These are phyloP conservation scores for Eremophila alpestris DNA, from an alignment of 2,797 vertebrate genomes.

Conservation along the genomic window DNA sequence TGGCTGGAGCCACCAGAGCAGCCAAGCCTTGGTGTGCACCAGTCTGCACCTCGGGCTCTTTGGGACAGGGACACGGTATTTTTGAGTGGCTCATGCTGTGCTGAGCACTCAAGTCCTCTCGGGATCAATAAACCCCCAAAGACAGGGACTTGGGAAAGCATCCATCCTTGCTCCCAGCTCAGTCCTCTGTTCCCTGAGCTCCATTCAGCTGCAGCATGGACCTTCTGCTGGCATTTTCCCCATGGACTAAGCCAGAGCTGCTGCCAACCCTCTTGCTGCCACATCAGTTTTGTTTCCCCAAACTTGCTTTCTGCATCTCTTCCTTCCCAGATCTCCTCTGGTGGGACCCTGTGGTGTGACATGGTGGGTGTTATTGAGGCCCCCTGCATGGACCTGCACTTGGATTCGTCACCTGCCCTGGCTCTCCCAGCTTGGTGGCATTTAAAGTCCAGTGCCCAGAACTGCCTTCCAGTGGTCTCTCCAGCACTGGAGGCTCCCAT, in stretches of 20 bases:
- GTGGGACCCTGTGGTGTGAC: too few species aligned
- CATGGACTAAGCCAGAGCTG: accelerated
- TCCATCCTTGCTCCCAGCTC: neutral
- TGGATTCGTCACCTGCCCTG: accelerated
- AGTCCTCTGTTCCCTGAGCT: neutral
- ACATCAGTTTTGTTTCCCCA: neutral
- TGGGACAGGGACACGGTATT: accelerated
- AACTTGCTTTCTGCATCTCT: neutral
- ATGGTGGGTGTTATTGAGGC: neutral
- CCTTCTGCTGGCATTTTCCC: neutral
- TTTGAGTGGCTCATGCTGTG: neutral
- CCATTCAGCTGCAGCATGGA: neutral
- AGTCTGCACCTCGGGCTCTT: neutral
- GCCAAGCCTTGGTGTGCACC: neutral
- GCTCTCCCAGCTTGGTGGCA: neutral
- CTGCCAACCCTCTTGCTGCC: neutral
- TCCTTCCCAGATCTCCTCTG: neutral
- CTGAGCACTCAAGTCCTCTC: neutral
- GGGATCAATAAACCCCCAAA: neutral
- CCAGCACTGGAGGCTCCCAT: neutral
- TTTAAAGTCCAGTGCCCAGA: accelerated
- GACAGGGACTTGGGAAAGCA: neutral
- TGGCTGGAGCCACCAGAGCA: neutral
- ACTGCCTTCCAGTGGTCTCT: neutral
- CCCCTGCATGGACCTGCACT: neutral